Percentiles rank a stretch among this genome's conserved stretches.
phyloP scores from a whole-genome alignment of 2,797 vertebrate species.

The Enteromius anoplus region DNA sequence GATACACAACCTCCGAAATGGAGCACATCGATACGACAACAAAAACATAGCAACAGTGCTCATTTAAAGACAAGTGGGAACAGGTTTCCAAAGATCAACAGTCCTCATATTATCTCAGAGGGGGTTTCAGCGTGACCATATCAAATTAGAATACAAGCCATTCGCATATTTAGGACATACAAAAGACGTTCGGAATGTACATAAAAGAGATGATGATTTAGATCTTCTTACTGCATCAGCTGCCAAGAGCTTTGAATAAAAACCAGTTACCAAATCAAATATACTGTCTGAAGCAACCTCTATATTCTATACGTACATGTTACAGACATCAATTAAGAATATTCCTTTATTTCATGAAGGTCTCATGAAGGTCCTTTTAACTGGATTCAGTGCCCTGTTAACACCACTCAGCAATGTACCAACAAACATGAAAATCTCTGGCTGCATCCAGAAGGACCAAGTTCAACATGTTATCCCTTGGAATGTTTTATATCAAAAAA shows the following conservation, averaged over 20 bases:
- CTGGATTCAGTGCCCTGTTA: constrained; percentile 63
- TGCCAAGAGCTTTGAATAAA: background rate
- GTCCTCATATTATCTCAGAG: constrained; percentile 54
- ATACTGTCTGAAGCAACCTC: background rate
- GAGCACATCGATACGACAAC: constrained; percentile 72
- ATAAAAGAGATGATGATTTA: constrained; percentile 3
- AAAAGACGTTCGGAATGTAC: background rate
- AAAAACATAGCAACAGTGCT: constrained; percentile 77
- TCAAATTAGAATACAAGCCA: constrained; percentile 48
- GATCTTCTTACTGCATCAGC: background rate
- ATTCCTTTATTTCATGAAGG: background rate
- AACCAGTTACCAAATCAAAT: background rate
- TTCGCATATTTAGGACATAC: background rate
- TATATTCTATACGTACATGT: background rate
- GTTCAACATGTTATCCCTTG: constrained; percentile 67
- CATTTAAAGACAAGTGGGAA: constrained; percentile 61
- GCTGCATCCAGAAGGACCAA: constrained; percentile 58
- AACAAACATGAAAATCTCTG: constrained; percentile 57
- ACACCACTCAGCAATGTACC: constrained; percentile 59
- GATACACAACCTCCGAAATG: constrained; percentile 63
- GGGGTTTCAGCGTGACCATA: constrained; percentile 59
- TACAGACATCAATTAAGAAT: background rate
- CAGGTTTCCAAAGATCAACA: constrained; percentile 60
- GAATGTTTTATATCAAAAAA: constrained; percentile 70
- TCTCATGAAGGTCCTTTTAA: constrained; percentile 45